phyloP scores from a whole-genome alignment of 2,888 invertebrate genomes.

The Hyalella azteca region DNA sequence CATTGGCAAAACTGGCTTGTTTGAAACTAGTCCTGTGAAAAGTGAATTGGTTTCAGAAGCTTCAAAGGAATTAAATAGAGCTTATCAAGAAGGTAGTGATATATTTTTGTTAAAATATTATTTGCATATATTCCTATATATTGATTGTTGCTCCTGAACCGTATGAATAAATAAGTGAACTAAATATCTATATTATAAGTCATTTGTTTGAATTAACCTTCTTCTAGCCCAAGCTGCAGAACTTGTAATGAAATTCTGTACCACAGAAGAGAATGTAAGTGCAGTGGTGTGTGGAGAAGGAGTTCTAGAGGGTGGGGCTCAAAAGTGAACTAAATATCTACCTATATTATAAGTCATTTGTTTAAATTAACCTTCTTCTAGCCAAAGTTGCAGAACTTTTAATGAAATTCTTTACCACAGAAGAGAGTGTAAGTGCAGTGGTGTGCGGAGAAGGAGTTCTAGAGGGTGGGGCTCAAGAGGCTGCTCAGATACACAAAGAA shows the following conservation, averaged over 20 bases:
- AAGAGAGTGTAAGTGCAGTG: neutral
- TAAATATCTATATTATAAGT: neutral
- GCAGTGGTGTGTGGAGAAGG: conserved; percentile 15
- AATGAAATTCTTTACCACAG: neutral
- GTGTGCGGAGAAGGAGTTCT: conserved; percentile 1
- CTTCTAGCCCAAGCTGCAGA: neutral
- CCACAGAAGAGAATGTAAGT: neutral
- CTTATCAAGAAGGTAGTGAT: no score
- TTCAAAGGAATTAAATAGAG: no score
- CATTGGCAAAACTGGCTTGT: no score
- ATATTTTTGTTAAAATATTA: no score
- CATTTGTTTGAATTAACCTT: neutral
- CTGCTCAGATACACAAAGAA: conserved; percentile 73
- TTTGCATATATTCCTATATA: neutral
- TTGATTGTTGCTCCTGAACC: neutral
- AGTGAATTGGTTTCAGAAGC: neutral
- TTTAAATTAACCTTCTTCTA: neutral
- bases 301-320: neutral
- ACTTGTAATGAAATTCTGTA: neutral
- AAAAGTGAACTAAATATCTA: neutral
- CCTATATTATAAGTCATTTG: neutral
- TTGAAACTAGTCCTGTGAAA: neutral
- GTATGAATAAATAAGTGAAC: neutral
- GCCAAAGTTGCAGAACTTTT: neutral
- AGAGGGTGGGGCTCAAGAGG: conserved; percentile 60